These are phyloP conservation scores for Tenualosa ilisha DNA, from an alignment of 2,797 vertebrate species.

Conservation along the genomic window DNA sequence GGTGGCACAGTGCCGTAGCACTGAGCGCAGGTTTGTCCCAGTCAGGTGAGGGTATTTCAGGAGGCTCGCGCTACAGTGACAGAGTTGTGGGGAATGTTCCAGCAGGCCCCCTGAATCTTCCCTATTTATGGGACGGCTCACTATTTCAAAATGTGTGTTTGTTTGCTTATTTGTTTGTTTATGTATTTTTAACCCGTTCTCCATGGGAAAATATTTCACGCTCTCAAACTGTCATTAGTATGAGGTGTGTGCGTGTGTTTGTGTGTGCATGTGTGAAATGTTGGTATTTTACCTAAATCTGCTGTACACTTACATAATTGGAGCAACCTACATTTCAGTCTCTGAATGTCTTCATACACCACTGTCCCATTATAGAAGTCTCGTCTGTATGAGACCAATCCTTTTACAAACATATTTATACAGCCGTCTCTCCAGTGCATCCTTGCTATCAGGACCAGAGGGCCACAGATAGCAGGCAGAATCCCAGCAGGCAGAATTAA, in stretches of 20 bases:
- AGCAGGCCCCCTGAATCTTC: conserved; percentile 71
- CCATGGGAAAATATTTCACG: conserved; percentile 55
- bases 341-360: conserved; percentile 20
- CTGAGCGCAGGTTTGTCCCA: conserved; percentile 81
- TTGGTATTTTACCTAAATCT: conserved; percentile 9
- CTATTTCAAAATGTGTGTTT: conserved; percentile 64
- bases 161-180: conserved; percentile 62
- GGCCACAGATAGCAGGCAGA: neutral
- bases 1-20: conserved; percentile 75
- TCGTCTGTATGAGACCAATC: neutral
- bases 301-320: conserved; percentile 18
- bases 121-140: conserved; percentile 66
- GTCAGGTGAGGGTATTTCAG: conserved; percentile 76
- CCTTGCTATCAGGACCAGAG: neutral
- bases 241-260: conserved; percentile 21
- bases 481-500: neutral
- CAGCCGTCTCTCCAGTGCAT: neutral
- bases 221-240: conserved; percentile 34
- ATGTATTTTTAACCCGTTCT: conserved; percentile 64
- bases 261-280: neutral
- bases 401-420: neutral
- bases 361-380: neutral
- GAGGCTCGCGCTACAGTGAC: conserved; percentile 70
- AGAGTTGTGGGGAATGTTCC: conserved; percentile 81
- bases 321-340: neutral